Conservation (phyloP, 2,113 vertebrate species). For the Trichomycterus rosablanca region DNA sequence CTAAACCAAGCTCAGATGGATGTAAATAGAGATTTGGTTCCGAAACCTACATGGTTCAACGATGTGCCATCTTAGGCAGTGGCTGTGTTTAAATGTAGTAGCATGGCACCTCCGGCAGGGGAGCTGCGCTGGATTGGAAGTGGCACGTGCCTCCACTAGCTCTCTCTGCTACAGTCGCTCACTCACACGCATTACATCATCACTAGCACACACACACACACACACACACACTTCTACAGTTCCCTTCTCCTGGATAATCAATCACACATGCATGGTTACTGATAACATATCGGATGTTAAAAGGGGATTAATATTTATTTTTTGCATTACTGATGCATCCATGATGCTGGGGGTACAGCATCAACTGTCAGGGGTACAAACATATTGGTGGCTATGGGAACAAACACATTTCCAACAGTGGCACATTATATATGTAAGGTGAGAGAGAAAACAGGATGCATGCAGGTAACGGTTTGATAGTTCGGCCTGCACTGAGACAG, state of each 20-base stretch:
- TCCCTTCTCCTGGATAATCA: slow-evolving; percentile 23
- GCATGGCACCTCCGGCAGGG: slow-evolving; percentile 34
- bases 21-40: too few relatives aligned
- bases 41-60: too few relatives aligned
- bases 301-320: not conserved
- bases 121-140: slow-evolving; percentile 35
- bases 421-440: too few relatives aligned
- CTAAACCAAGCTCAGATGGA: too few relatives aligned
- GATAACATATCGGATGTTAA: not conserved
- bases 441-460: not conserved
- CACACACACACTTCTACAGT: slow-evolving; percentile 25
- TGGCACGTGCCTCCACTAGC: slow-evolving; percentile 53
- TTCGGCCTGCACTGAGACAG: slow-evolving; percentile 5
- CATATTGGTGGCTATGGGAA: not conserved
- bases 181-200: slow-evolving; percentile 57
- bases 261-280: slow-evolving; percentile 9
- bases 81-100: slow-evolving; percentile 28
- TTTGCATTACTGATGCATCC: not conserved
- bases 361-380: not conserved
- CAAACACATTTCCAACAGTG: not conserved
- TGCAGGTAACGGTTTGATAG: not conserved
- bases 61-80: slow-evolving; percentile 27
- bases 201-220: slow-evolving; percentile 33
- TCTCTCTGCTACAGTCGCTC: slow-evolving; percentile 46
- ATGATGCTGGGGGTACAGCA: slow-evolving; percentile 1